Base-by-base conservation (phyloP, 2,888 invertebrate genomes). In the Himalopsyche kuldschensis region DNA sequence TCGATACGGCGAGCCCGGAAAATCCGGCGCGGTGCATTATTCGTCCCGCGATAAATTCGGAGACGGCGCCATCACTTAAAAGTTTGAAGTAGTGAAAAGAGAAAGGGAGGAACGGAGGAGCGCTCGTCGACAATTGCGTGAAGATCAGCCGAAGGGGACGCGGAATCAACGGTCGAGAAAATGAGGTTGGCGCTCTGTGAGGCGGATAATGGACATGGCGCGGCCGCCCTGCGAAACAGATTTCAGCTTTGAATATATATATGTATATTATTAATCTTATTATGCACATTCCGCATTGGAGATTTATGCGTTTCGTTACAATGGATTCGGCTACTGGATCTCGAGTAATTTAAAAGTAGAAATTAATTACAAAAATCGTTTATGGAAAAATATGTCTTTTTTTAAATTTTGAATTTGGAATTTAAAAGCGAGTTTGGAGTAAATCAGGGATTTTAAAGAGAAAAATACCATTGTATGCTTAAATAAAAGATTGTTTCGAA, bases 81-180 rank as follows among this genome's bases (percentile, higher is more conserved):
- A 46, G 55, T 75, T 47, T 75, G 75, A 47, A 81, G 41, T 41
- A 41, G 75, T 81, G 69, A 31, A 81, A 81, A 75, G 75, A 81
- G 75, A 75, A 31, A 75, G 24, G 55, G 24, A 55, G 88, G 87
- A 85, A 88, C 46, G 86, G 86, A 31, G 87, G 87, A 87, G 87
- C 85, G 88, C 69, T 46, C 48, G 81, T 75, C 55, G 80, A 80
- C 83, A 80, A 69, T 81, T 83, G 83, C 55, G 79, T 80, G 87
- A 87, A 87, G 87, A 87, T 85, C 87, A 88, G 88, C 87, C 88
- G 41, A n/a, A 17, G 32, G 82, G 88, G 88, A 89, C 88, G 88
- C 89, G 89, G 89, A 90, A 90, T 90, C 92, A 92, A 92, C 91
- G 92, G 91, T 89, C 91, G 91, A 91, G 92, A 92, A 92, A 93